Conservation (phyloP, 2,113 vertebrate species). For the Nematolebias whitei region DNA sequence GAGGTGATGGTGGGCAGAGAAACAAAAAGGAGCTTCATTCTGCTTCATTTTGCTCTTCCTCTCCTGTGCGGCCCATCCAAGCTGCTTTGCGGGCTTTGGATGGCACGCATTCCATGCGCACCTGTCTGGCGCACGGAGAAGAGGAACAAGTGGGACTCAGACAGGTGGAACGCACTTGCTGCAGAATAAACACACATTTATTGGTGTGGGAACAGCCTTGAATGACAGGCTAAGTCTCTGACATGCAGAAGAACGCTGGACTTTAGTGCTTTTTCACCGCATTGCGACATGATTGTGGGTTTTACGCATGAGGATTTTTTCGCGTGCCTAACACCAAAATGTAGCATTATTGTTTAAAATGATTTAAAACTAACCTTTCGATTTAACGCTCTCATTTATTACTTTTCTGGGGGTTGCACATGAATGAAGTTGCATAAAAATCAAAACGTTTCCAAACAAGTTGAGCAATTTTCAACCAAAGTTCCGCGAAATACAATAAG, state of each 20-base stretch:
- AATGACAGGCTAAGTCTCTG: background rate
- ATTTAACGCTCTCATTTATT: no score
- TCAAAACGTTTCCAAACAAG: no score
- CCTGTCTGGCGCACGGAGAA: conserved; percentile 59
- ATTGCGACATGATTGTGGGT: no score
- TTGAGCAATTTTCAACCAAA: no score
- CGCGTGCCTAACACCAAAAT: background rate
- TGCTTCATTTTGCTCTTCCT: background rate
- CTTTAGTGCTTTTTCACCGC: no score
- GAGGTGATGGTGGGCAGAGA: conserved; percentile 1
- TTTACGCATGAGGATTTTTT: background rate
- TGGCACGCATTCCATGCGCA: conserved; percentile 58
- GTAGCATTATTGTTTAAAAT: no score
- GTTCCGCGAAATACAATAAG: background rate
- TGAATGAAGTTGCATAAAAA: no score
- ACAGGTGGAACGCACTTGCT: conserved; percentile 74
- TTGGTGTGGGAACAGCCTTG: conserved; percentile 3
- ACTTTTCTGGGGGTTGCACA: no score
- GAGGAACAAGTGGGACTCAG: conserved; percentile 62
- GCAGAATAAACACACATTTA: conserved; percentile 21
- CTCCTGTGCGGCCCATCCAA: conserved; percentile 8
- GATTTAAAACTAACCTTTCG: background rate
- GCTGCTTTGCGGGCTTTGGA: conserved; percentile 51
- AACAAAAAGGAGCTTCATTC: background rate
- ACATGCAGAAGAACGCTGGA: background rate